Conservation (phyloP, 2,888 invertebrate genomes). For the Flexamia atlantica region DNA sequence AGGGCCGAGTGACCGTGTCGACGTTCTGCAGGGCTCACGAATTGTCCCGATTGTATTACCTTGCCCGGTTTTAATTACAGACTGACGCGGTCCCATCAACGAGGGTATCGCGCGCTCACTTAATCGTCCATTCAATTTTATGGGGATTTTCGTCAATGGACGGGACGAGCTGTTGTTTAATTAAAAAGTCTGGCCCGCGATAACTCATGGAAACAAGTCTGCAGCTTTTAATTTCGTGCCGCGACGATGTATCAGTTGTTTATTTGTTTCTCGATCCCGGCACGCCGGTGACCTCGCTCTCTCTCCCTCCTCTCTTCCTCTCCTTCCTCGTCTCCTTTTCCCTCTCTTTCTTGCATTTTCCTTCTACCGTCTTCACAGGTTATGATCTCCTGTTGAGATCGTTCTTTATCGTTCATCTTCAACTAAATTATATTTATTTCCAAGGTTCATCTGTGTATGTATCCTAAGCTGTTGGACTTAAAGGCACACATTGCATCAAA, state of each 20-base stretch:
- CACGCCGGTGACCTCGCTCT: constrained; percentile 35
- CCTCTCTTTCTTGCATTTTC: background rate
- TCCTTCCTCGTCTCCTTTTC: background rate
- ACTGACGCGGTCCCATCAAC: constrained; percentile 26
- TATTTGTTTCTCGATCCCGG: constrained; percentile 54
- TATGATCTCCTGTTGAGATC: background rate
- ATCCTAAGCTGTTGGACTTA: no score
- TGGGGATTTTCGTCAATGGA: constrained; percentile 57
- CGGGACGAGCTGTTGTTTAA: constrained; percentile 52
- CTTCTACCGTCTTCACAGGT: background rate
- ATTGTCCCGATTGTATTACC: constrained; percentile 33
- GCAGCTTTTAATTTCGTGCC: constrained; percentile 56
- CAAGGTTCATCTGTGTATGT: no score
- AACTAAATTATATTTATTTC: no score
- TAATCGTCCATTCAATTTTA: constrained; percentile 57
- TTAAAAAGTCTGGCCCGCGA: constrained; percentile 52
- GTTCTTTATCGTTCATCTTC: background rate
- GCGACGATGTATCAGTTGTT: constrained; percentile 53
- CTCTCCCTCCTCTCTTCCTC: background rate
- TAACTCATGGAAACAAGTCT: constrained; percentile 57
- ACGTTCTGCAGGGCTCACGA: background rate
- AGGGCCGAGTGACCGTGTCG: constrained; percentile 7
- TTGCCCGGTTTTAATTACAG: constrained; percentile 47
- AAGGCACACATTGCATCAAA: no score
- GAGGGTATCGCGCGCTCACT: constrained; percentile 25